A percentile compares a stretch with the other conserved stretches of the same genome.
These are phyloP conservation scores for Leptocoma aspasia DNA, from an alignment of 2,113 vertebrate genomes.

Conservation along the genomic window DNA sequence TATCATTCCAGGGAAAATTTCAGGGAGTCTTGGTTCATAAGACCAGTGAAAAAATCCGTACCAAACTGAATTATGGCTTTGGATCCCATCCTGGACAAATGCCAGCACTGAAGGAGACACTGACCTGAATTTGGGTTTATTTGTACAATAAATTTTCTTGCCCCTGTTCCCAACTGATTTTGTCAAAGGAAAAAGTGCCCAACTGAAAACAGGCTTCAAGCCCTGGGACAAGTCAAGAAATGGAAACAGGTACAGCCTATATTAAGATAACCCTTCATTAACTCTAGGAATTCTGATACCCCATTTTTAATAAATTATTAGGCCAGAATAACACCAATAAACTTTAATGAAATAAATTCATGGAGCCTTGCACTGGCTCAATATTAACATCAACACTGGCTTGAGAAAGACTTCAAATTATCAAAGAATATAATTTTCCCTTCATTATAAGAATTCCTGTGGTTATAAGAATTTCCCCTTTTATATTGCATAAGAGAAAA, in stretches of 20 bases:
- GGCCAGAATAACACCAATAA: background rate
- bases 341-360: background rate
- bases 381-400: background rate
- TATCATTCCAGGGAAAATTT: slow-evolving; percentile 17
- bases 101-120: slow-evolving; percentile 15
- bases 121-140: slow-evolving; percentile 23
- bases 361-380: background rate
- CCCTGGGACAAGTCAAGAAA: background rate
- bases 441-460: background rate
- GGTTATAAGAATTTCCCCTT: background rate
- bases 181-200: background rate
- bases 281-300: background rate
- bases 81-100: background rate
- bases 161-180: background rate
- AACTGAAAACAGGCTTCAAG: background rate
- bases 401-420: background rate
- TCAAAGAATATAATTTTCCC: background rate
- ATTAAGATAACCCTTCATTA: background rate
- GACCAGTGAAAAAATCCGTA: background rate
- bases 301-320: background rate
- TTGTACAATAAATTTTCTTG: slow-evolving; percentile 1
- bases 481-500: background rate
- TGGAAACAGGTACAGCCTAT: fast-evolving
- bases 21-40: background rate
- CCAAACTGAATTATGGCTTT: background rate